Base-by-base conservation (phyloP, 2,113 vertebrate genomes). In the Cricetomys ansorgei region DNA sequence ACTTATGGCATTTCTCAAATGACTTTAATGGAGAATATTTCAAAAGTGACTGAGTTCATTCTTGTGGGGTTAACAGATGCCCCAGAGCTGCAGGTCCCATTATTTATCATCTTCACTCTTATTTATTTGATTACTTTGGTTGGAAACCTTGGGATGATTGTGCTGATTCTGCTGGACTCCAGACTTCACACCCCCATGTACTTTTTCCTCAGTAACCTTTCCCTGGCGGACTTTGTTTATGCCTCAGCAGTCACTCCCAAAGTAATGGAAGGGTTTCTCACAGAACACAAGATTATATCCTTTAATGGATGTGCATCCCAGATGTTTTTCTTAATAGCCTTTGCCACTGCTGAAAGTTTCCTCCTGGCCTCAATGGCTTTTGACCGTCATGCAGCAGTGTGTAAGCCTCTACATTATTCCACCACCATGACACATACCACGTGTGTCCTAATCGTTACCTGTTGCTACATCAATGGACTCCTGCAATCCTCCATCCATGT, bases 261-360 rank as follows among this genome's bases (percentile, higher is more conserved):
- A 73, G 91, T 96, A 1, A 93, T 90, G 29, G 27, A 15, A 2
- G 95, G 43, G 16, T 34, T 96, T 57, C 83, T 96, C 79, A 77
- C 55, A 11, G 79, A 91, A 88, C 53, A 94, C 12, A 97, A 94
- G 40, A 43, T 37, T 43, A 88, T 97, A 8, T 93, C 95, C 23
- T 94, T 96, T 23, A 69, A 90, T 29, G 91, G 84, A 0, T 97
- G 95, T 57, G 95, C 92, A 48, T 21, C 88, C 21, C 97, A 97
- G 91, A 92, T 97, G 96, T 96, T 97, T 80, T 97, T 97, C 92
- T 97, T 96, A 57, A 88, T 40, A 90, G 89, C 85, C 57, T 97
- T 97, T 85, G 96, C 76, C 37, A 96, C 65, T 43, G 53, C 19
- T 62, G 95, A 94, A 88, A 91, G 80, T 75, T 96, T 96, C 25